A percentile compares a stretch with the other conserved stretches of the same genome.
phyloP scores from a whole-genome alignment of 2,888 invertebrate genomes.

The Resseliella maxima region DNA sequence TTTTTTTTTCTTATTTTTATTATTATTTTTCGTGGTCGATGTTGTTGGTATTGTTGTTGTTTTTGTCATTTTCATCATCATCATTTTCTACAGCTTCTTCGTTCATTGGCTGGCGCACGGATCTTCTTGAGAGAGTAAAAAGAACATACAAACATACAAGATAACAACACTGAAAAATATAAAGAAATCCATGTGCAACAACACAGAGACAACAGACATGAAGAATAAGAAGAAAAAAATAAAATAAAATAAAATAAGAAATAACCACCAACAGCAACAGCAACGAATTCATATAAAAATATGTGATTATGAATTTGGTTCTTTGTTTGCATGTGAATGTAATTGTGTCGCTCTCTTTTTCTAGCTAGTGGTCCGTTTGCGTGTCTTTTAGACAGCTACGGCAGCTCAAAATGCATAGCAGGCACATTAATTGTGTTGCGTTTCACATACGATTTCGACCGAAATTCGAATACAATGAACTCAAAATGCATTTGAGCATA shows the following conservation, averaged over 20 bases:
- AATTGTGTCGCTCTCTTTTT: background rate
- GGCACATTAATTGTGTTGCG: background rate
- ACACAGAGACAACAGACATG: no score
- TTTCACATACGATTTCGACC: background rate
- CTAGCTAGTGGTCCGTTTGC: slow-evolving; percentile 6
- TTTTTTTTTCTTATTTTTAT: no score
- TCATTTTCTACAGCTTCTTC: slow-evolving; percentile 9
- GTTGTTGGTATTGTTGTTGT: background rate
- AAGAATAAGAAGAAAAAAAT: no score
- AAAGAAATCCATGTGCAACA: background rate
- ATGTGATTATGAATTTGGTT: slow-evolving; percentile 24
- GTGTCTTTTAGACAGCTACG: background rate
- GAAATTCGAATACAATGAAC: slow-evolving; percentile 32
- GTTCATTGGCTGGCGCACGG: slow-evolving; percentile 1
- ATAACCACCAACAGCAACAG: background rate
- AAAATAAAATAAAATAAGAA: no score
- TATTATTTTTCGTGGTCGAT: background rate
- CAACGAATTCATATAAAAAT: slow-evolving; percentile 24
- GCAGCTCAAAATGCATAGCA: slow-evolving; percentile 20
- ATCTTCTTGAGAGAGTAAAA: background rate
- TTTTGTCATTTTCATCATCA: slow-evolving; percentile 27
- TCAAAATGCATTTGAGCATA: background rate
- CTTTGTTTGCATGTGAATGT: background rate
- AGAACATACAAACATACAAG: background rate
- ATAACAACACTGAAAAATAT: background rate